Evolutionary conservation across 2,113 vertebrate genomes (phyloP), one percentile per base, ranked within the genome.

Genomic region (Dicentrarchus labrax): DNA sequence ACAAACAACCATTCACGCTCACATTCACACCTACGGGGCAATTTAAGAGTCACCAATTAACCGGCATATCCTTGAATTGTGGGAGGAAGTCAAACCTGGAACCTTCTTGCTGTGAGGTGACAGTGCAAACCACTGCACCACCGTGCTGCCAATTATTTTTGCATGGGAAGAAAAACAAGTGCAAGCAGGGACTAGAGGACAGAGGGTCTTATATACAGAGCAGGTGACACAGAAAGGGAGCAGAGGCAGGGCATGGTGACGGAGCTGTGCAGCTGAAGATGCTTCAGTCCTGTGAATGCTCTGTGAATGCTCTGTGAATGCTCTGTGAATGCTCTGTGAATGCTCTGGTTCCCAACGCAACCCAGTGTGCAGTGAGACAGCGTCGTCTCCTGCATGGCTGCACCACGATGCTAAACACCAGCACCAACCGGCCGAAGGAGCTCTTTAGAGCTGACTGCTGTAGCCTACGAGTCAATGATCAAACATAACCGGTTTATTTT

Each of bases 181-280:
- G 6, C 30, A 24, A 45, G 64, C 6, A 24, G 41, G 24, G 65
- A 48, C 30, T 50, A 4, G 22, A 22, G 36, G 51, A 57, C 21
- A 57, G 21, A 71, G 19, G 36, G 4, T 12, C 1, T 24, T 11
- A n/a, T 45, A 19, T 12, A 30, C 67, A 19, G 21, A 64, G 47
- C 72, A 45, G 39, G 39, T 47, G 71, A 60, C 71, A 73, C 54
- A 73, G 71, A 60, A 60, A 73, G 13, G 16, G 15, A 64, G 48
- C 61, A 65, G 61, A 54, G 54, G 48, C 61, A 19, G 47, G 38
- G 5, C 19, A 8, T 19, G 41, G 47, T 17, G 38, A 56, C 48
- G 5, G 53, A 48, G 61, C 39, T 30, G 39, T 12, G 38, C 15
- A 30, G 74, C 39, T 19, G 54, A 47, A 72, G 70, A 30, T 13